Evolutionary conservation across 1,140 invertebrate species (phyloP).

Genomic region (Drosophila baimaii): DNA sequence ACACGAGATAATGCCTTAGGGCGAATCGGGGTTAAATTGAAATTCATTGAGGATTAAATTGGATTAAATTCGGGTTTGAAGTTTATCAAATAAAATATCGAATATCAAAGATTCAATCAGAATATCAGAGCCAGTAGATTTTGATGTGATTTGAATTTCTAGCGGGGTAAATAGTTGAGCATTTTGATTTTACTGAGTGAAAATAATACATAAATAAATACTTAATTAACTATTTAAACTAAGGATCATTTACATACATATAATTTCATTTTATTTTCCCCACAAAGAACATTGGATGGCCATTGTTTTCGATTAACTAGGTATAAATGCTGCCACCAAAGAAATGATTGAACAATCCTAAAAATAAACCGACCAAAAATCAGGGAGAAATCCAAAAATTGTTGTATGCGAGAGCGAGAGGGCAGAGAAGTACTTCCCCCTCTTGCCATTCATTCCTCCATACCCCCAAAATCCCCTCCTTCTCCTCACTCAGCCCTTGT

Average conservation of each 20-base stretch:
- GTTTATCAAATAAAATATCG: constrained; percentile 3
- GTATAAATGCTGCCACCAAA: constrained; percentile 16
- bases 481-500: background rate
- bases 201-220: background rate
- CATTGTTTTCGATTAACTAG: constrained; percentile 24
- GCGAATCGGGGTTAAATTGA: constrained; percentile 23
- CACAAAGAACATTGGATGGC: background rate
- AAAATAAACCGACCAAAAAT: constrained; percentile 15
- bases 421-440: constrained; percentile 1
- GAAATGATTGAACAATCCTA: constrained; percentile 27
- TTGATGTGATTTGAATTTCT: background rate
- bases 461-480: background rate
- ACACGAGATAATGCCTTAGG: background rate
- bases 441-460: background rate
- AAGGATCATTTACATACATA: background rate
- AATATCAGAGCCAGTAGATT: background rate
- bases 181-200: no score
- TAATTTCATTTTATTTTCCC: background rate
- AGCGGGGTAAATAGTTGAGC: background rate
- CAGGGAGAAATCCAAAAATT: constrained; percentile 30
- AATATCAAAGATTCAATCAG: constrained; percentile 16
- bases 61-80: constrained; percentile 17
- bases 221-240: background rate
- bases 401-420: background rate
- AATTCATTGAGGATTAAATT: constrained; percentile 37